phyloP scores from a whole-genome alignment of 2,113 vertebrate species.

The Ornithorhynchus anatinus region DNA sequence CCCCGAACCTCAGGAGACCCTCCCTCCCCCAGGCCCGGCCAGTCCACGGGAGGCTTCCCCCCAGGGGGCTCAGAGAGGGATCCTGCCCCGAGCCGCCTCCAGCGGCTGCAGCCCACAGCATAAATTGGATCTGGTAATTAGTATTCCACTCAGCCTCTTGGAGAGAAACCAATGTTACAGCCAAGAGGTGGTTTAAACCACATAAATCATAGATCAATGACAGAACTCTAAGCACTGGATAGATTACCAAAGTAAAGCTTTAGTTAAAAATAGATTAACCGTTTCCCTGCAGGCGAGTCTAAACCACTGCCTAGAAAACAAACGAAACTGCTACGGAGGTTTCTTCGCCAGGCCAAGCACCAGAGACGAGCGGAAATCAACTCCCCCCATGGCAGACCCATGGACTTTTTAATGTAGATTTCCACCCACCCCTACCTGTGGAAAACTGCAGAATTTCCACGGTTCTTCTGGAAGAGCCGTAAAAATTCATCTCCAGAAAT shows the following conservation, averaged over 20 bases:
- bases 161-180: constrained; percentile 82
- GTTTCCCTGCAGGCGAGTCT: constrained; percentile 74
- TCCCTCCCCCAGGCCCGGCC: background rate
- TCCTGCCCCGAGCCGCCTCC: constrained; percentile 71
- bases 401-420: constrained; percentile 57
- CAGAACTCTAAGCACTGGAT: constrained; percentile 81
- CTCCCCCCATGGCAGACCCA: constrained; percentile 51
- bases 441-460: constrained; percentile 16
- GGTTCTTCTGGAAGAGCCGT: background rate
- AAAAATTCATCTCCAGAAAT: constrained; percentile 5
- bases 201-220: constrained; percentile 90
- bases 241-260: constrained; percentile 87
- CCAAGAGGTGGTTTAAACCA: constrained; percentile 84
- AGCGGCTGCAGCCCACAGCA: constrained; percentile 77
- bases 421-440: background rate
- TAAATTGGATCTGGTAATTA: constrained; percentile 88
- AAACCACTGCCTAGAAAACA: constrained; percentile 60
- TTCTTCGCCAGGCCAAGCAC: constrained; percentile 58
- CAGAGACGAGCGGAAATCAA: constrained; percentile 56
- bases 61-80: too few species aligned
- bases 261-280: constrained; percentile 87
- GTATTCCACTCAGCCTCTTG: constrained; percentile 86
- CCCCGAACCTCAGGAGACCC: background rate
- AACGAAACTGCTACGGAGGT: constrained; percentile 68
- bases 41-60: too few species aligned